Evolutionary conservation across 2,797 vertebrate species (phyloP).

Genomic region (Rhinogobio ventralis): DNA sequence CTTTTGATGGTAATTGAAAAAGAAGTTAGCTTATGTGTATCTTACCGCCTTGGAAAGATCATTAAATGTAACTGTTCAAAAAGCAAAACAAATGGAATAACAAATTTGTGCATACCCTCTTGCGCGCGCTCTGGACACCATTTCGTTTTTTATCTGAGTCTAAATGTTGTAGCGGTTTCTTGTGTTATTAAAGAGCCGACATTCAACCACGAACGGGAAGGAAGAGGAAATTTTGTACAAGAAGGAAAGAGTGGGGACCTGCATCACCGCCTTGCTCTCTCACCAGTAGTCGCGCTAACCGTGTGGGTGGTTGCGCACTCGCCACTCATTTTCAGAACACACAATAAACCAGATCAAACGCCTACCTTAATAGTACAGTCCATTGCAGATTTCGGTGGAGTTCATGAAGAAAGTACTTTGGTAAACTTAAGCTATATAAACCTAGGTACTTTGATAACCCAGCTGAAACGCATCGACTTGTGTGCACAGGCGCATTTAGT

Average conservation of each 20-base stretch:
- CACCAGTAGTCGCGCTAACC: conserved; percentile 70
- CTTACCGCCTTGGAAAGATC: too few relatives aligned
- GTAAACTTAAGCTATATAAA: conserved; percentile 49
- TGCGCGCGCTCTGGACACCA: conserved; percentile 63
- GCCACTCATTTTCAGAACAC: conserved; percentile 62
- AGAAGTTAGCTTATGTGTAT: background rate
- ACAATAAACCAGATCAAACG: conserved; percentile 58
- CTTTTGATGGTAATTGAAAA: background rate
- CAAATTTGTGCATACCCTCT: conserved; percentile 56
- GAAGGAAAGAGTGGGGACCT: conserved; percentile 90
- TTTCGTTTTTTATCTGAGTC: conserved; percentile 74
- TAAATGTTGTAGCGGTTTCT: conserved; percentile 84
- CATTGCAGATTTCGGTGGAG: conserved; percentile 76
- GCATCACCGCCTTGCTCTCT: conserved; percentile 80
- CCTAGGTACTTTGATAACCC: conserved; percentile 62
- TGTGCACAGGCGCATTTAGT: conserved; percentile 74
- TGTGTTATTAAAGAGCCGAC: conserved; percentile 89
- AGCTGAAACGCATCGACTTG: conserved; percentile 69
- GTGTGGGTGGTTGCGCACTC: conserved; percentile 74
- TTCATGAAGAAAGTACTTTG: conserved; percentile 75
- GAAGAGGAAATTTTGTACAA: conserved; percentile 91
- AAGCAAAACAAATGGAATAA: conserved; percentile 49
- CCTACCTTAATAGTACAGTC: conserved; percentile 90
- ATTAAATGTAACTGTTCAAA: background rate
- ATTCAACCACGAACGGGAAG: conserved; percentile 92